Percentiles rank a stretch among this genome's conserved stretches.
phyloP scores from a whole-genome alignment of 2,113 vertebrate genomes.

The Neolamprologus devosi region DNA sequence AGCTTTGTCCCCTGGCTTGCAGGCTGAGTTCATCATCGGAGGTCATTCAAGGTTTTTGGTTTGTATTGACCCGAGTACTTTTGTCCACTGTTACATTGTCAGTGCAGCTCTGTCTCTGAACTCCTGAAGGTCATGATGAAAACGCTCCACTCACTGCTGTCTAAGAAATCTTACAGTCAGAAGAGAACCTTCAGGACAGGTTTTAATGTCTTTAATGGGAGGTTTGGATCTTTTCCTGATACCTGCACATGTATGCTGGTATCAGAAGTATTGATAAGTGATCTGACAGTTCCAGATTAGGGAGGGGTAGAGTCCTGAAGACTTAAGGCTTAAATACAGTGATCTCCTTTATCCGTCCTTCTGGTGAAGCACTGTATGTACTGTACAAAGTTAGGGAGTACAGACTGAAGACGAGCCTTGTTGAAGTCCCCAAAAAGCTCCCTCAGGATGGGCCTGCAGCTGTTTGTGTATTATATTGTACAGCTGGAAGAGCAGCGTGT shows the following conservation, averaged over 20 bases:
- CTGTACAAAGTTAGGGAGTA: not conserved
- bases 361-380: not conserved
- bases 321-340: not conserved
- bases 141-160: not conserved
- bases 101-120: not conserved
- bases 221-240: not conserved
- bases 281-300: not conserved
- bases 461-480: not conserved
- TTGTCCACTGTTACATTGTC: not conserved
- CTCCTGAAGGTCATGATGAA: not conserved
- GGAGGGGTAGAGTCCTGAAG: not conserved
- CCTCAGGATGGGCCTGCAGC: not conserved
- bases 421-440: not conserved
- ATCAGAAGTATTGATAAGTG: not conserved
- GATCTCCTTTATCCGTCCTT: not conserved
- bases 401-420: not conserved
- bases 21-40: not conserved
- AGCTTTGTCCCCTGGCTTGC: not conserved
- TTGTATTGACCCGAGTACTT: not conserved
- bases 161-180: not conserved
- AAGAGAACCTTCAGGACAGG: not conserved
- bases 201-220: not conserved
- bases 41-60: not conserved
- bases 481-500: not conserved
- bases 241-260: not conserved